phyloP scores from a whole-genome alignment of 2,888 invertebrate genomes.

The Xanthorhoe designata region DNA sequence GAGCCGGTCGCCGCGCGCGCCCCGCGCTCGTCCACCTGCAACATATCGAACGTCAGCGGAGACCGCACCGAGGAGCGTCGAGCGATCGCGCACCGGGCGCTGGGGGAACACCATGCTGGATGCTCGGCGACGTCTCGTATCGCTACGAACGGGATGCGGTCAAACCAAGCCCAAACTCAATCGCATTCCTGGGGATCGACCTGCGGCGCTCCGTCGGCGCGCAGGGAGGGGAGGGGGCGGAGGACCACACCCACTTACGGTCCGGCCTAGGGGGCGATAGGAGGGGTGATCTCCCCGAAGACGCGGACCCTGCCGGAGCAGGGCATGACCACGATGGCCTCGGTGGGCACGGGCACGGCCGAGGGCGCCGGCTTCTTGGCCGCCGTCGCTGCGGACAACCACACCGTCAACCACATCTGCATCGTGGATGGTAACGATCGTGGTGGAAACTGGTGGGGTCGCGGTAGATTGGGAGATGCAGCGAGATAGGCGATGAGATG shows the following conservation, averaged over 20 bases:
- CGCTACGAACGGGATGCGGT: slow-evolving; percentile 32
- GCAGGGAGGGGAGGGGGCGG: slow-evolving; percentile 45
- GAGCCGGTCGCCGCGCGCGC: slow-evolving; percentile 83
- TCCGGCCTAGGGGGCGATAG: slow-evolving; percentile 62
- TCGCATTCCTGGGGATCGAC: slow-evolving; percentile 34
- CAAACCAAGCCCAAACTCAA: slow-evolving; percentile 43
- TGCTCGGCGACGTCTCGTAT: slow-evolving; percentile 17
- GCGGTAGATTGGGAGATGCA: slow-evolving; percentile 13
- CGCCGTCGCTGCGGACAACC: slow-evolving; percentile 48
- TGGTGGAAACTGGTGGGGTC: slow-evolving; percentile 19
- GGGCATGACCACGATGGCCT: slow-evolving; percentile 72
- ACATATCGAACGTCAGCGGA: slow-evolving; percentile 5
- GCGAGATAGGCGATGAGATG: slow-evolving; percentile 20
- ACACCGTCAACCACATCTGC: slow-evolving; percentile 27
- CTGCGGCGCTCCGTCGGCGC: slow-evolving; percentile 35
- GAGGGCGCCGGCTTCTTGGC: slow-evolving; percentile 34
- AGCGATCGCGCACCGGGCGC: slow-evolving; percentile 17
- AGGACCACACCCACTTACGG: slow-evolving; percentile 68
- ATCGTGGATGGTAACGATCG: slow-evolving; percentile 15
- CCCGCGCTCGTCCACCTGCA: slow-evolving; percentile 75
- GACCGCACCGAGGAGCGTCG: background rate
- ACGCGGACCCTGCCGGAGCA: slow-evolving; percentile 77
- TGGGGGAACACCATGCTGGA: slow-evolving; percentile 10
- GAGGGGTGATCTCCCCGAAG: slow-evolving; percentile 65
- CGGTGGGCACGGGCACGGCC: slow-evolving; percentile 59